phyloP scores from a whole-genome alignment of 2,113 vertebrate species.

The Macrotis lagotis region DNA sequence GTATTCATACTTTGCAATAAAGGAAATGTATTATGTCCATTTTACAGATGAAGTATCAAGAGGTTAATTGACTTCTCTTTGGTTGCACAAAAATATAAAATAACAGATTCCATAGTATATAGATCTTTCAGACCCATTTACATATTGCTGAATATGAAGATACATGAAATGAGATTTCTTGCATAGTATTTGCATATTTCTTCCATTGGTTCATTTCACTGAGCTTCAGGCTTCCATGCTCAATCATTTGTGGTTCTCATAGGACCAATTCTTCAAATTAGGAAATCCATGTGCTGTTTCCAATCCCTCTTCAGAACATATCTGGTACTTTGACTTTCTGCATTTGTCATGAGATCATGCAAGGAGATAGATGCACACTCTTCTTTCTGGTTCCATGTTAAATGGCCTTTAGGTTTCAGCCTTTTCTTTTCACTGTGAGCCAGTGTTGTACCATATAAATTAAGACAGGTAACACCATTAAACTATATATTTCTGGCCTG shows the following conservation, averaged over 20 bases:
- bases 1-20: background rate
- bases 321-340: background rate
- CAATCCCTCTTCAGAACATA: background rate
- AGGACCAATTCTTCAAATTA: background rate
- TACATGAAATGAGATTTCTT: background rate
- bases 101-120: background rate
- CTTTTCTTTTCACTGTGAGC: background rate
- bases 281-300: background rate
- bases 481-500: background rate
- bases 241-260: background rate
- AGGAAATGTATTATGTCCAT: background rate
- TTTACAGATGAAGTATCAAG: background rate
- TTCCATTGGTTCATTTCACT: background rate
- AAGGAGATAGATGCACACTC: background rate
- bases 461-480: background rate
- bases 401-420: background rate
- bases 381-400: background rate
- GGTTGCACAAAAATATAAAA: background rate
- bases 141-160: background rate
- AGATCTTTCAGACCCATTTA: background rate
- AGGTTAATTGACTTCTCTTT: background rate
- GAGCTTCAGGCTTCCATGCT: background rate
- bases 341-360: background rate
- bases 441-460: background rate
- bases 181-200: background rate